Evolutionary conservation across 37 sponge, comb jelly and placozoan species (phyloP).

Genomic region (Hexactinellida sp.): DNA sequence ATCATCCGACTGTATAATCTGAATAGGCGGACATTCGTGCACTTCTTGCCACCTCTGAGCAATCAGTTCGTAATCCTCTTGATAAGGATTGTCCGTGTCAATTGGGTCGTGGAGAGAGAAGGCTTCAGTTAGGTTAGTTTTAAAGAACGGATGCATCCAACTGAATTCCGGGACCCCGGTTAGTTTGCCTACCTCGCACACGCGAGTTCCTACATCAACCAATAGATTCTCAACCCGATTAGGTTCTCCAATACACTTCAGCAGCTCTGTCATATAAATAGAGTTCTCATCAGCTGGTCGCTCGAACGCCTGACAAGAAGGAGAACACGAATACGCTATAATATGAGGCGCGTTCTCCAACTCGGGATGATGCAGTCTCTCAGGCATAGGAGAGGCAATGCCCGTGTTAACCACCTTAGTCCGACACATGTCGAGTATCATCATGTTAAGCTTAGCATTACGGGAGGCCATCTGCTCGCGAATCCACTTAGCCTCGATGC

Average conservation of each 20-base stretch:
- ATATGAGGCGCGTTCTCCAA: constrained; percentile 12
- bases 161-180: not conserved
- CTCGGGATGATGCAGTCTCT: not conserved
- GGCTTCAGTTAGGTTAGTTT: not conserved
- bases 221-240: constrained; percentile 20
- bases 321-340: constrained; percentile 14
- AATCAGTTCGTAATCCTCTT: not conserved
- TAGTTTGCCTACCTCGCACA: not conserved
- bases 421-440: constrained; percentile 95
- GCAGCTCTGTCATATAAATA: constrained; percentile 22
- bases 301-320: constrained; percentile 6
- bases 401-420: constrained; percentile 5
- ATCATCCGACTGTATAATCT: constrained; percentile 12
- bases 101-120: constrained; percentile 19
- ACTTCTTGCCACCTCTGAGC: constrained; percentile 7
- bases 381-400: not conserved
- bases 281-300: constrained; percentile 20
- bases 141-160: constrained; percentile 21
- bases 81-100: not conserved
- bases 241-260: constrained; percentile 14
- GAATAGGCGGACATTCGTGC: not conserved
- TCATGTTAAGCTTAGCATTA: constrained; percentile 77
- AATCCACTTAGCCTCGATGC: constrained; percentile 72
- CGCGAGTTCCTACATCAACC: constrained; percentile 13
- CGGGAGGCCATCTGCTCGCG: constrained; percentile 57